Conservation (phyloP, 1,140 invertebrate genomes). For the Aplysia californica region DNA sequence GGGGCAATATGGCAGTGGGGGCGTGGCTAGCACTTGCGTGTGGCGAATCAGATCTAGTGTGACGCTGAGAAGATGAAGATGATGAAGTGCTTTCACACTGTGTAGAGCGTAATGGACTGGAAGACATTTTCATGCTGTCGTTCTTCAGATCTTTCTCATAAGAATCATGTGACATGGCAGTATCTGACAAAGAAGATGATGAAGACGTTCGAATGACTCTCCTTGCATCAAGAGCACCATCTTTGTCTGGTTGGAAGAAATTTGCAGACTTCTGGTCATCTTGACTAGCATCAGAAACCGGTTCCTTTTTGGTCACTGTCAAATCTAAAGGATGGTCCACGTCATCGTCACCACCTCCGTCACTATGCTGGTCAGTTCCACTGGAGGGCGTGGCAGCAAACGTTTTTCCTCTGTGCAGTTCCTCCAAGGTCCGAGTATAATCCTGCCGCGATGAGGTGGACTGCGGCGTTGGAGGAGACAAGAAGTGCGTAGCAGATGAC, state of each 20-base stretch:
- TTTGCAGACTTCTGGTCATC: not conserved
- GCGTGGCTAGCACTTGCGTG: too few species aligned
- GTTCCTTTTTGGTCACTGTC: conserved; percentile 39
- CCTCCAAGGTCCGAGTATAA: not conserved
- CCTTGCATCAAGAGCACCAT: not conserved
- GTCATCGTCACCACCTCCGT: not conserved
- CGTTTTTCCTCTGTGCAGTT: conserved; percentile 3
- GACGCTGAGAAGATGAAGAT: too few species aligned
- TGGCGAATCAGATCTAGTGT: too few species aligned
- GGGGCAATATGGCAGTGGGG: conserved; percentile 19
- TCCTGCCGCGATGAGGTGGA: not conserved
- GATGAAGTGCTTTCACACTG: too few species aligned
- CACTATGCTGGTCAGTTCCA: too few species aligned
- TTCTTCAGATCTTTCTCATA: not conserved
- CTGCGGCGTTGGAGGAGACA: conserved; percentile 5
- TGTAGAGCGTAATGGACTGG: too few species aligned
- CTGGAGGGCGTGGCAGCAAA: too few species aligned
- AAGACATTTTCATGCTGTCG: too few species aligned
- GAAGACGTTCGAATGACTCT: not conserved
- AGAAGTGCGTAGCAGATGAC: not conserved
- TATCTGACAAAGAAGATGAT: not conserved
- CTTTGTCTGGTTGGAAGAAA: conserved; percentile 7
- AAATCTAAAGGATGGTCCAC: conserved; percentile 55
- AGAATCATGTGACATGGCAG: not conserved
- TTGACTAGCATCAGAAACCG: too few species aligned